Percentiles rank a stretch among this genome's conserved stretches.
phyloP scores from a whole-genome alignment of 2,797 vertebrate species.

The Typhlichthys eigenmanni region DNA sequence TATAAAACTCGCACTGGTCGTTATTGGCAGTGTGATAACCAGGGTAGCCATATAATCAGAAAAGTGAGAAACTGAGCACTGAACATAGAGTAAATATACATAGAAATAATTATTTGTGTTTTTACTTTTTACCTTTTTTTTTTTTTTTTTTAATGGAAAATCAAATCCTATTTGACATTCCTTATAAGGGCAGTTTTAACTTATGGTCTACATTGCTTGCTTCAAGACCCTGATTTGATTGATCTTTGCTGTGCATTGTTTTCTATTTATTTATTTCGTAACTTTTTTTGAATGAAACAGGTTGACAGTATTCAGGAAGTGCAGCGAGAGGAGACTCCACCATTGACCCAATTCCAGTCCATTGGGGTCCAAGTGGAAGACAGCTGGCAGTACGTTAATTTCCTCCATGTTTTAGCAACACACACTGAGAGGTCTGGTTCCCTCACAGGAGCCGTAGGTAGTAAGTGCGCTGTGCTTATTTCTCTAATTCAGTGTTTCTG shows the following conservation, averaged over 20 bases:
- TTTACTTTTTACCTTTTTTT: constrained; percentile 4
- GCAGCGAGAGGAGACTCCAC: constrained; percentile 90
- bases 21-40: not conserved
- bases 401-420: constrained; percentile 69
- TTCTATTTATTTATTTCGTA: too few species aligned
- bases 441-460: constrained; percentile 13
- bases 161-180: not conserved
- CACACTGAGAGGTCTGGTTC: constrained; percentile 47
- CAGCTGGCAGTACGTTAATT: constrained; percentile 96
- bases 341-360: constrained; percentile 95
- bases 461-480: too few species aligned
- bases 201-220: not conserved
- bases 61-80: constrained; percentile 5
- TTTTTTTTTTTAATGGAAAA: constrained; percentile 10
- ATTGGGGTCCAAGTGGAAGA: constrained; percentile 99
- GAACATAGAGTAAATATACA: not conserved
- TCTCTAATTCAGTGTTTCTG: too few species aligned
- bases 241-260: not conserved
- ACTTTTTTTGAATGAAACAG: constrained; percentile 57
- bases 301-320: constrained; percentile 98
- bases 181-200: not conserved
- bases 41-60: constrained; percentile 10
- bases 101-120: not conserved
- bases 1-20: constrained; percentile 3
- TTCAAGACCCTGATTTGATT: not conserved